Evolutionary conservation across 2,113 vertebrate genomes (phyloP).

Genomic region (Ctenodactylus gundi): DNA sequence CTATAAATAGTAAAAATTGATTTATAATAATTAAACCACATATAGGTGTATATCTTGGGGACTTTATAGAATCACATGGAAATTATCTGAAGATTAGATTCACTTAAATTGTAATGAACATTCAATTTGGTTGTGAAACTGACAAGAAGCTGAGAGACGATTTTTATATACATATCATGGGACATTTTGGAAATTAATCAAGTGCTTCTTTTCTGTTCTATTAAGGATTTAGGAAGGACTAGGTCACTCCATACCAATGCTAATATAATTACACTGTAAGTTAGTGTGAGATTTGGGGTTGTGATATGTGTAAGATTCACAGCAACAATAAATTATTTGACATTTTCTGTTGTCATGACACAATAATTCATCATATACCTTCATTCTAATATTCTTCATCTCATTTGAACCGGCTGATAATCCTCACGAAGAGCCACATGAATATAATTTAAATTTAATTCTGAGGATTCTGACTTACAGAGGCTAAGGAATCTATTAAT

Average conservation of each 20-base stretch:
- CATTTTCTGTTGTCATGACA: background rate
- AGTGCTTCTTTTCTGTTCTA: background rate
- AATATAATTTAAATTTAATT: background rate
- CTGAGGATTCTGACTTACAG: background rate
- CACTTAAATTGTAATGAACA: background rate
- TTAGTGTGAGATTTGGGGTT: background rate
- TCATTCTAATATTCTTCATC: background rate
- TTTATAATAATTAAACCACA: background rate
- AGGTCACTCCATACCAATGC: background rate
- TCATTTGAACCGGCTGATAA: background rate
- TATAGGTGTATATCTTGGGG: background rate
- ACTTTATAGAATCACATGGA: background rate
- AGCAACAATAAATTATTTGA: background rate
- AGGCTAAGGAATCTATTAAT: background rate
- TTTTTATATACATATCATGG: background rate
- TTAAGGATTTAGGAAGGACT: background rate
- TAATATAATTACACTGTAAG: background rate
- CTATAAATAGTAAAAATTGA: background rate
- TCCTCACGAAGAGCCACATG: background rate
- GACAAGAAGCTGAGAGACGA: background rate
- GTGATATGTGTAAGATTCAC: background rate
- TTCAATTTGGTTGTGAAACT: background rate
- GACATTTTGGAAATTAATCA: background rate
- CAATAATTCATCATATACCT: background rate
- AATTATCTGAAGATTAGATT: background rate